phyloP scores from a whole-genome alignment of 2,888 invertebrate genomes.

The Anarsia innoxiella region DNA sequence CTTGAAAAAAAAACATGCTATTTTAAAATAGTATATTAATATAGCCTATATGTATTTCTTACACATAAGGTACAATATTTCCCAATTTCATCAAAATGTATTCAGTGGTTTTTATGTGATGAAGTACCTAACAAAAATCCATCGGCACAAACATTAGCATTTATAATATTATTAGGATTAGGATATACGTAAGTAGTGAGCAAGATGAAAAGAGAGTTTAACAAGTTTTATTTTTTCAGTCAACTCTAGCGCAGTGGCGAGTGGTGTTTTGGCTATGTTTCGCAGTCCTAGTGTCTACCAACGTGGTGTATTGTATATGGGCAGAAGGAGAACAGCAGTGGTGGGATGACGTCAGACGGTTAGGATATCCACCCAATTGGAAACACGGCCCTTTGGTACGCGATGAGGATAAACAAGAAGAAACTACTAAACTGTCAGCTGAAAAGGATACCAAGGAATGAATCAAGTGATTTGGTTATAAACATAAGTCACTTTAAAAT shows the following conservation, averaged over 20 bases:
- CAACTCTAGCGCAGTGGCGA: slow-evolving; percentile 65
- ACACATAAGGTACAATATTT: not conserved
- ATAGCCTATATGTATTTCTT: no score
- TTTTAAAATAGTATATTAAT: no score
- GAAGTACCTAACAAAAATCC: not conserved
- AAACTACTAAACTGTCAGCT: slow-evolving; percentile 38
- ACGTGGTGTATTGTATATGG: slow-evolving; percentile 78
- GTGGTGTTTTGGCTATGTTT: slow-evolving; percentile 83
- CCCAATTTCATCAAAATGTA: not conserved
- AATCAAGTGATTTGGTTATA: no score
- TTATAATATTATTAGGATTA: not conserved
- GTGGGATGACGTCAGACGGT: slow-evolving; percentile 79
- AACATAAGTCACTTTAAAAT: no score
- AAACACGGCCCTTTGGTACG: slow-evolving; percentile 48
- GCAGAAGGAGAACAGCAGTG: slow-evolving; percentile 82
- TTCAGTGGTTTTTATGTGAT: no score
- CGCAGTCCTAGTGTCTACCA: slow-evolving; percentile 76
- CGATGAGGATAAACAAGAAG: slow-evolving; percentile 38
- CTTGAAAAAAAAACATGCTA: no score
- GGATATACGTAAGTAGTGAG: not conserved
- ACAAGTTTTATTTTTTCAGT: slow-evolving; percentile 31
- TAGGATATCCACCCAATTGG: slow-evolving; percentile 58
- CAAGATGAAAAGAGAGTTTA: not conserved
- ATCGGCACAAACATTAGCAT: not conserved
- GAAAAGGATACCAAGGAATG: no score